Base-by-base conservation (phyloP, 2,888 invertebrate genomes). In the Ectobius pallidus region DNA sequence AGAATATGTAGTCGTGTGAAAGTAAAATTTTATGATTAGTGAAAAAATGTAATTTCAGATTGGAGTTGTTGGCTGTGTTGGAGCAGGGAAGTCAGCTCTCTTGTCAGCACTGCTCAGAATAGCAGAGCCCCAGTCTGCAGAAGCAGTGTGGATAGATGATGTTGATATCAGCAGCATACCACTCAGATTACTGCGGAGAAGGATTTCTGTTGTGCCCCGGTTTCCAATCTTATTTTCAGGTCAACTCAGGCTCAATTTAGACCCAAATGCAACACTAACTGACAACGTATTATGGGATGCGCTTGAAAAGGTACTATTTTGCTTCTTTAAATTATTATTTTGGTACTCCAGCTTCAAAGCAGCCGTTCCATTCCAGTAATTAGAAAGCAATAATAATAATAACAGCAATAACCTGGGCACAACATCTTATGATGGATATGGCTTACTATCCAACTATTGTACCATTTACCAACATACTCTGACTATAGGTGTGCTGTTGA, bases 211-310 rank as follows among this genome's bases (percentile, higher is more conserved):
- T 63, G 63, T 73, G 2, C 73, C 73, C 11, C 25, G 73, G 9
- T 69, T 55, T n/a, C 61, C 70, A 18, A 20, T 39, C 1, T n/a
- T 46, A 14, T 69, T 61, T n/a, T 61, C 61, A 18, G 61, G 61
- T 14, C 30, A 1, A 2, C 61, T 61, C 3, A 6, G 72, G 16
- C 52, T 42, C 1, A 73, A 73, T 42, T 62, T 73, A 27, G 73
- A 73, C 22, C 69, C 73, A 1, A 16, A 70, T n/a, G 63, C 20
- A 14, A 44, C 61, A 32, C 27, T 69, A 27, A 18, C 73, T 14
- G 73, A 73, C 61, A 63, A 58, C 22, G 44, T 63, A 14, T 30
- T 73, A n/a, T 73, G 73, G 73, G 46, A 70, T 22, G 73, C 73
- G 1, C 49, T 73, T 18, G 70, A 73, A 11, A 69, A 69, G 63